Conservation (phyloP, 2,113 vertebrate genomes). For the Brienomyrus longianalis region DNA sequence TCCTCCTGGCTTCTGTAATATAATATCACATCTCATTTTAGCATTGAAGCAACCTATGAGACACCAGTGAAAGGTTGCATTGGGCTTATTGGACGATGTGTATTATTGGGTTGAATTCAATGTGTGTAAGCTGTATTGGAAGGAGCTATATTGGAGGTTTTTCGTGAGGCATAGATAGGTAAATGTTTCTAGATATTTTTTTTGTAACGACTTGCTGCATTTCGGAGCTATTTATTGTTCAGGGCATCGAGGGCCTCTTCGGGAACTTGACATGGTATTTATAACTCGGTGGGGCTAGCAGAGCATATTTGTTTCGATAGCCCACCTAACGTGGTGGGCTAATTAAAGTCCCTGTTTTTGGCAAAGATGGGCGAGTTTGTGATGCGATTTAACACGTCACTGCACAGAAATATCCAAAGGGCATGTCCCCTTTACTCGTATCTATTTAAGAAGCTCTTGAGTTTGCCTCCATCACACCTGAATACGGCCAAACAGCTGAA, state of each 20-base stretch:
- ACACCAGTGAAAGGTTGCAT: background rate
- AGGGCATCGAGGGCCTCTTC: background rate
- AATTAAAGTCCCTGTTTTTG: background rate
- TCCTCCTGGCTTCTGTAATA: background rate
- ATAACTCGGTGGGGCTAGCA: background rate
- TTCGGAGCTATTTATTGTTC: background rate
- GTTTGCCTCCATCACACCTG: background rate
- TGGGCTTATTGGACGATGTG: background rate
- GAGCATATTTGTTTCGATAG: background rate
- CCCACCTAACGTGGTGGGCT: background rate
- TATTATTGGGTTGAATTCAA: background rate
- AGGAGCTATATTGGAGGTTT: background rate
- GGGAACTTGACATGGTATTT: background rate
- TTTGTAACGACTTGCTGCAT: background rate
- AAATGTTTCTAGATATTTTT: background rate
- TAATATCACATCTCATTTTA: background rate
- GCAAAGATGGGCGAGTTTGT: conserved; percentile 14
- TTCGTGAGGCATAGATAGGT: background rate
- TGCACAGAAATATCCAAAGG: conserved; percentile 1
- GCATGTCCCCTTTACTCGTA: background rate
- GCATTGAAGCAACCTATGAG: background rate
- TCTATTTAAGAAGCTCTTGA: background rate
- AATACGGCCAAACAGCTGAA: background rate
- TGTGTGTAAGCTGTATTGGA: background rate
- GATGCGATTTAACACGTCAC: conserved; percentile 8